These are phyloP conservation scores for Tetranychus truncatus DNA, from an alignment of 2,888 invertebrate species.

Conservation along the genomic window DNA sequence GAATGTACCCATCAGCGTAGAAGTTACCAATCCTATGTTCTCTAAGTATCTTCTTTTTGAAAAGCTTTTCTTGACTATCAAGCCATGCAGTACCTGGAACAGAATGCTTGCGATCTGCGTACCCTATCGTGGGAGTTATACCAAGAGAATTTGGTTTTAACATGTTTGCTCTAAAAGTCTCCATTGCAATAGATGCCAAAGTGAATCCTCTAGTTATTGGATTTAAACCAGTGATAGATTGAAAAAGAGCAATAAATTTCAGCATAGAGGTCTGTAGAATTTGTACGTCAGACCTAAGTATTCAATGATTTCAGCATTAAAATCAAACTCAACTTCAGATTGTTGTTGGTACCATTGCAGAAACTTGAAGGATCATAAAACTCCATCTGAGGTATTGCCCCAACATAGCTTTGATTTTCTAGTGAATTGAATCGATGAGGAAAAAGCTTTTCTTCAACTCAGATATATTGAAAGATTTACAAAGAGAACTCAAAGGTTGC, in stretches of 20 bases:
- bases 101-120: conserved; percentile 7
- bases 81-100: conserved; percentile 4
- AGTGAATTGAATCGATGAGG: neutral
- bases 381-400: neutral
- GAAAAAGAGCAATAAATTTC: neutral
- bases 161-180: conserved; percentile 17
- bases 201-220: conserved; percentile 23
- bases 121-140: conserved; percentile 22
- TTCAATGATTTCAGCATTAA: conserved; percentile 22
- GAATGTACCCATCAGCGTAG: conserved; percentile 7
- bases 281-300: conserved; percentile 25
- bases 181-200: conserved; percentile 23
- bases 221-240: conserved; percentile 17
- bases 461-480: conserved; percentile 13
- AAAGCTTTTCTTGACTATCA: neutral
- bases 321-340: conserved; percentile 20
- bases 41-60: neutral
- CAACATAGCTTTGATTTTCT: neutral
- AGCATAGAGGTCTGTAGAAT: conserved; percentile 9
- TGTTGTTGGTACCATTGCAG: conserved; percentile 15
- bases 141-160: conserved; percentile 21
- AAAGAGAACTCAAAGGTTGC: conserved; percentile 7
- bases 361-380: neutral
- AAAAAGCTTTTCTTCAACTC: neutral
- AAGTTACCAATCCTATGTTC: conserved; percentile 9